Base-by-base conservation (phyloP, 2,888 invertebrate species). In the Clepsis dumicolana region DNA sequence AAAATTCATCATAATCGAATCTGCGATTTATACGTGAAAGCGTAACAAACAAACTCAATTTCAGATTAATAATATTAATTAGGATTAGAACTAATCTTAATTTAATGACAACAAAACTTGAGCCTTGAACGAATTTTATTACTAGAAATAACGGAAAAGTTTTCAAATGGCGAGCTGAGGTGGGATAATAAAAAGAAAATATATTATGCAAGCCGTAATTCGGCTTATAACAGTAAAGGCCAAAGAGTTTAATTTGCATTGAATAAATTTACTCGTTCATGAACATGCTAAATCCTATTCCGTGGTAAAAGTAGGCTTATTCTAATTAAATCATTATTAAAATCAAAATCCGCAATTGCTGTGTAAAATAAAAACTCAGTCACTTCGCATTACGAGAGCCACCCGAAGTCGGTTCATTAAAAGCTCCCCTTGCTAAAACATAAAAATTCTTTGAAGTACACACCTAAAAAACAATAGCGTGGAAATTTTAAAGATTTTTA, bases 401-500 rank as follows among this genome's bases (percentile, higher is more conserved):
- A 24, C 57, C 52, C 57, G 41, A 61, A 72, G 64, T 65, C 65
- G 71, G 73, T 76, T 75, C 74, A 72, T 74, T 75, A 74, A 77
- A 72, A 72, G 70, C 73, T 73, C 76, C 53, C 54, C 62, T 38
- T 57, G 57, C 14, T 41, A 16, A 27, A 21, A 50, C 48, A 27
- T 62, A 29, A 53, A 72, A 71, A 57, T 71, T 65, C 61, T 65
- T 63, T 59, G 76, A 75, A 72, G 72, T 72, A 60, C 50, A 64
- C 65, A 64, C 60, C 60, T 48, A 54, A 63, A 24, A 59, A 60
- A 77, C 77, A 80, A 78, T 77, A 75, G 75, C 66, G 65, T 74
- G 73, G 77, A 80, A 79, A 79, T 80, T 84, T 80, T 78, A 80
- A 84, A 81, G 82, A 84, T 82, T 81, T 78, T 81, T 83, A 84